A percentile compares a stretch with the other conserved stretches of the same genome.
phyloP scores from a whole-genome alignment of 2,888 invertebrate genomes.

The Agonopterix alstromeriana region DNA sequence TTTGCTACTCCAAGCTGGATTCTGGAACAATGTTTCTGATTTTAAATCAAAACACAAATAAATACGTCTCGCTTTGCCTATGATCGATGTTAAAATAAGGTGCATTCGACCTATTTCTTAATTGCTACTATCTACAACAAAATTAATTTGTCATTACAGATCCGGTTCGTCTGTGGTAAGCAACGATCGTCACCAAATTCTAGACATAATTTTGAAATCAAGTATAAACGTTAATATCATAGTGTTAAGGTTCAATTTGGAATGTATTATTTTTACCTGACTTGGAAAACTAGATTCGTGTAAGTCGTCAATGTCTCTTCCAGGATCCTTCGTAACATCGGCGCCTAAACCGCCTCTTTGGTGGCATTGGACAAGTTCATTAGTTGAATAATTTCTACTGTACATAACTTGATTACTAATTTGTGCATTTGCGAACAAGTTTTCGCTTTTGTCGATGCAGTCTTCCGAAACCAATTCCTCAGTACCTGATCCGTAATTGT shows the following conservation, averaged over 20 bases:
- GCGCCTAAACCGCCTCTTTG: constrained; percentile 39
- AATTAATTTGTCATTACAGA: constrained; percentile 65
- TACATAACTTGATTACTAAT: constrained; percentile 43
- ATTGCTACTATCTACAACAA: constrained; percentile 44
- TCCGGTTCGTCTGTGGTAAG: constrained; percentile 64
- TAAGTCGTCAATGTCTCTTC: constrained; percentile 39
- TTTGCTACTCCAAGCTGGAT: constrained; percentile 44
- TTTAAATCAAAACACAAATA: not conserved
- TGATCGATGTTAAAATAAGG: constrained; percentile 34
- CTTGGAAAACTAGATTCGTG: constrained; percentile 53
- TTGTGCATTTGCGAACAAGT: constrained; percentile 32
- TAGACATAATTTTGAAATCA: constrained; percentile 4
- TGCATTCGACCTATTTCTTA: constrained; percentile 43
- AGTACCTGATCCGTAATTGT: constrained; percentile 45
- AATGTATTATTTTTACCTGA: constrained; percentile 42
- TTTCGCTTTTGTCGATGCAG: constrained; percentile 34
- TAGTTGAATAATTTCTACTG: constrained; percentile 40
- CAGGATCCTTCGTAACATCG: constrained; percentile 45
- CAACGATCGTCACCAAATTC: constrained; percentile 22
- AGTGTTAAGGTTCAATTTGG: constrained; percentile 28
- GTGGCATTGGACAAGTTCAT: constrained; percentile 48
- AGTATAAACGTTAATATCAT: constrained; percentile 12
- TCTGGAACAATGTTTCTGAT: constrained; percentile 38
- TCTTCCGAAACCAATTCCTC: constrained; percentile 46
- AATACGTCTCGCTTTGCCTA: constrained; percentile 31